Percentiles rank a stretch among this genome's conserved stretches.
phyloP scores from a whole-genome alignment of 1,140 invertebrate genomes.

The Formica exsecta region DNA sequence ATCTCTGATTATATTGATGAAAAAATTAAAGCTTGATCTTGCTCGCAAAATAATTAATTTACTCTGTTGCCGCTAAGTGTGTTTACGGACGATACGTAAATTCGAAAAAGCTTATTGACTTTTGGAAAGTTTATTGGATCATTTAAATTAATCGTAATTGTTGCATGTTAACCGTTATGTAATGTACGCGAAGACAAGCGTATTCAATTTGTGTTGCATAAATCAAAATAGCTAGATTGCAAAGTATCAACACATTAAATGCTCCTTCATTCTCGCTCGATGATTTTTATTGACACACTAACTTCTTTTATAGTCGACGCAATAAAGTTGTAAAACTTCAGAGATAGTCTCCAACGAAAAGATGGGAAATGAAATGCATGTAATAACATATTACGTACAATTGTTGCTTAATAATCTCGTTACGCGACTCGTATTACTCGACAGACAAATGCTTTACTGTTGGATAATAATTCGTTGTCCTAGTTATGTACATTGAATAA shows the following conservation, averaged over 20 bases:
- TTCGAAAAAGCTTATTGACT: neutral
- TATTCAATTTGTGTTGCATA: slow-evolving; percentile 69
- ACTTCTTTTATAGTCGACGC: slow-evolving; percentile 35
- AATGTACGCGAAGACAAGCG: slow-evolving; percentile 37
- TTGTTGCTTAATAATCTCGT: slow-evolving; percentile 8
- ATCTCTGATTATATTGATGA: neutral
- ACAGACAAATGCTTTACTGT: neutral
- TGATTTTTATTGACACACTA: slow-evolving; percentile 66
- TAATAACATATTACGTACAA: neutral
- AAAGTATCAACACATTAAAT: slow-evolving; percentile 61
- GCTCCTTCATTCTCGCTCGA: slow-evolving; percentile 45
- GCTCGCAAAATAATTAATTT: slow-evolving; percentile 13
- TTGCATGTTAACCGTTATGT: slow-evolving; percentile 63
- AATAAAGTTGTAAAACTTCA: slow-evolving; percentile 8
- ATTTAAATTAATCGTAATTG: slow-evolving; percentile 46
- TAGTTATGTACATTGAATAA: slow-evolving; percentile 10
- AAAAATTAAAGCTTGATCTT: neutral
- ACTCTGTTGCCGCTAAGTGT: neutral
- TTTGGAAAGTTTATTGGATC: slow-evolving; percentile 33
- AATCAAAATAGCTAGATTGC: slow-evolving; percentile 69
- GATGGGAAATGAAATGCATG: neutral
- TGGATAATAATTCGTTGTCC: slow-evolving; percentile 29
- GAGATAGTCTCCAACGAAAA: neutral
- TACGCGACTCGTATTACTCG: neutral
- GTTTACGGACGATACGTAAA: too few species aligned